Conservation (phyloP, 2,113 vertebrate species). For the Amblyopsis rosae region DNA sequence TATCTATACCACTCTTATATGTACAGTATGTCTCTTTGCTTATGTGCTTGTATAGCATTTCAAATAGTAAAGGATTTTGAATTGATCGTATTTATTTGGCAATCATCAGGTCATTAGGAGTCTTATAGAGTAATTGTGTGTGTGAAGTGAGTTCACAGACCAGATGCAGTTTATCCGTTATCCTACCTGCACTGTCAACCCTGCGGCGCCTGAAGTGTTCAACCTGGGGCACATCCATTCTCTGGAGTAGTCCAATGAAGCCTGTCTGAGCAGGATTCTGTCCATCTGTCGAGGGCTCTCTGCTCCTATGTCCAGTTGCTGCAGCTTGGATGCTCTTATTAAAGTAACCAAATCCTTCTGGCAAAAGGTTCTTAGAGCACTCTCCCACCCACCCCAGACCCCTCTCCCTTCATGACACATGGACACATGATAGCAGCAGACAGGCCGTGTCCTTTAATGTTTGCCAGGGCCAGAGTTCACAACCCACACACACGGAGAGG, state of each 20-base stretch:
- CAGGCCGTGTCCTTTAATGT: slow-evolving; percentile 71
- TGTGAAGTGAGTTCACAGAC: slow-evolving; percentile 2
- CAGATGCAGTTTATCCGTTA: not conserved
- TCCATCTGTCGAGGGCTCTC: slow-evolving; percentile 18
- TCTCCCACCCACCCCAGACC: slow-evolving; percentile 10
- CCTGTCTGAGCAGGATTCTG: not conserved
- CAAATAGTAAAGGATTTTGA: not conserved
- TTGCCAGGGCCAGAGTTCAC: slow-evolving; percentile 68
- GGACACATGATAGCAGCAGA: slow-evolving; percentile 71
- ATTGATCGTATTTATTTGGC: not conserved
- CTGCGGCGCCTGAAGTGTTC: slow-evolving; percentile 48
- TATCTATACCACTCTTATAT: too few relatives aligned
- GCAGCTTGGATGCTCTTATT: slow-evolving; percentile 43
- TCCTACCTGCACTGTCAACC: slow-evolving; percentile 74
- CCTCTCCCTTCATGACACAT: slow-evolving; percentile 28
- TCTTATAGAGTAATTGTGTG: not conserved
- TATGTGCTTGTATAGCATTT: not conserved
- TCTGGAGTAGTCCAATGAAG: slow-evolving; percentile 9
- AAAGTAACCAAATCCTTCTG: slow-evolving; percentile 51
- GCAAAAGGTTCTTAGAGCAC: slow-evolving; percentile 31
- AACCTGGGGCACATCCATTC: slow-evolving; percentile 59
- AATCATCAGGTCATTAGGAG: not conserved
- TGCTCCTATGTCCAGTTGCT: slow-evolving; percentile 3
- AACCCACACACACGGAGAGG: slow-evolving; percentile 36
- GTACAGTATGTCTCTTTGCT: not conserved